Evolutionary conservation across 2,888 invertebrate species (phyloP).

Genomic region (Lepeophtheirus nordmannii): DNA sequence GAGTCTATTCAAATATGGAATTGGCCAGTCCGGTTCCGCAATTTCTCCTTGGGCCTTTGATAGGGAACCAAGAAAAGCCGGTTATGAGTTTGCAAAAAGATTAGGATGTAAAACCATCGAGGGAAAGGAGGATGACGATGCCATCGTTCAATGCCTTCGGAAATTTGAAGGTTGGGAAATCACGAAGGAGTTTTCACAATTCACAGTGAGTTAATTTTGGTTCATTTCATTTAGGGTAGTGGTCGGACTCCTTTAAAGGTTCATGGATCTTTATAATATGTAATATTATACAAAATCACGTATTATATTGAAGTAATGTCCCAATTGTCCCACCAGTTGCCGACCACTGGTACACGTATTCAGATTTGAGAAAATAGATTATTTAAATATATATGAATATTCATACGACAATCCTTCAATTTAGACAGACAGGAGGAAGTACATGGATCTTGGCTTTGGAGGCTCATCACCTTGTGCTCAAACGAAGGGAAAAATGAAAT

Average conservation of each 20-base stretch:
- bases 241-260: not conserved
- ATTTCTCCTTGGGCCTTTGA: constrained; percentile 28
- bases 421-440: not conserved
- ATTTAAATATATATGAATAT: not conserved
- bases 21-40: constrained; percentile 29
- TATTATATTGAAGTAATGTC: not conserved
- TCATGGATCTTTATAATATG: not conserved
- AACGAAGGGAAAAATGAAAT: constrained; percentile 9
- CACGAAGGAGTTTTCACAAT: not conserved
- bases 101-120: not conserved
- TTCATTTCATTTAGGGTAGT: not conserved
- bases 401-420: not conserved
- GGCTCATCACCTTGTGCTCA: constrained; percentile 20
- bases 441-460: constrained; percentile 18
- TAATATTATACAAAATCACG: not conserved
- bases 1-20: constrained; percentile 28
- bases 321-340: not conserved
- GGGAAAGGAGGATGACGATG: constrained; percentile 23
- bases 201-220: not conserved
- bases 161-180: constrained; percentile 19
- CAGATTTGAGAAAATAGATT: constrained; percentile 7
- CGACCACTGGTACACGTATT: too few species aligned
- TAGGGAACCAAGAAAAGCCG: constrained; percentile 22
- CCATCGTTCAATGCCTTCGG: constrained; percentile 29
- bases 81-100: constrained; percentile 10